These are phyloP conservation scores for Cololabis saira DNA, from an alignment of 2,113 vertebrate species.

Conservation along the genomic window DNA sequence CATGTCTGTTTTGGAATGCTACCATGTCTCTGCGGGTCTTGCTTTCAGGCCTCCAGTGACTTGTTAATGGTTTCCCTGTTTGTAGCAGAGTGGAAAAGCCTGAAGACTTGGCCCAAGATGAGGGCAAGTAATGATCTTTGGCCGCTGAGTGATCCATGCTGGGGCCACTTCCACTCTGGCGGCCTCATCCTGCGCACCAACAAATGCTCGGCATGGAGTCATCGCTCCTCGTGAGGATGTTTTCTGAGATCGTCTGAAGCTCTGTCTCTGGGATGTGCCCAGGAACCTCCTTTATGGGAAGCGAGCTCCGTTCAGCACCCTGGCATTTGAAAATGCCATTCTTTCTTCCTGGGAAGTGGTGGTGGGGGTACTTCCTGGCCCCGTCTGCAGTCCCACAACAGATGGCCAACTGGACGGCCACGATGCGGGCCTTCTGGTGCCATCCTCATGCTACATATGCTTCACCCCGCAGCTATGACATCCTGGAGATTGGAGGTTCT, in stretches of 20 bases:
- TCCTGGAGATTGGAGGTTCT: constrained; percentile 75
- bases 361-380: constrained; percentile 61
- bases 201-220: constrained; percentile 62
- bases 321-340: constrained; percentile 66
- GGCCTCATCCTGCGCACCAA: constrained; percentile 46
- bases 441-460: constrained; percentile 80
- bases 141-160: constrained; percentile 53
- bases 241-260: constrained; percentile 55
- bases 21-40: constrained; percentile 31
- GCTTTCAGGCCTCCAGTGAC: constrained; percentile 35
- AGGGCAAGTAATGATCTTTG: constrained; percentile 71
- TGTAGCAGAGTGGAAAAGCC: constrained; percentile 41
- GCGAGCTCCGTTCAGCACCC: constrained; percentile 36
- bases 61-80: constrained; percentile 54
- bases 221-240: constrained; percentile 51
- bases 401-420: constrained; percentile 82
- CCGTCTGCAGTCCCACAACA: constrained; percentile 63
- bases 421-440: constrained; percentile 73
- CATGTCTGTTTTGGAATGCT: constrained; percentile 44
- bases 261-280: constrained; percentile 48
- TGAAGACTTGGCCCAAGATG: constrained; percentile 59
- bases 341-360: constrained; percentile 34
- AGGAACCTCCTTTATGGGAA: constrained; percentile 44
- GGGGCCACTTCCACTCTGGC: constrained; percentile 58
- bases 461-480: constrained; percentile 74